phyloP scores from a whole-genome alignment of 1,140 invertebrate species.

The Reticulitermes speratus region DNA sequence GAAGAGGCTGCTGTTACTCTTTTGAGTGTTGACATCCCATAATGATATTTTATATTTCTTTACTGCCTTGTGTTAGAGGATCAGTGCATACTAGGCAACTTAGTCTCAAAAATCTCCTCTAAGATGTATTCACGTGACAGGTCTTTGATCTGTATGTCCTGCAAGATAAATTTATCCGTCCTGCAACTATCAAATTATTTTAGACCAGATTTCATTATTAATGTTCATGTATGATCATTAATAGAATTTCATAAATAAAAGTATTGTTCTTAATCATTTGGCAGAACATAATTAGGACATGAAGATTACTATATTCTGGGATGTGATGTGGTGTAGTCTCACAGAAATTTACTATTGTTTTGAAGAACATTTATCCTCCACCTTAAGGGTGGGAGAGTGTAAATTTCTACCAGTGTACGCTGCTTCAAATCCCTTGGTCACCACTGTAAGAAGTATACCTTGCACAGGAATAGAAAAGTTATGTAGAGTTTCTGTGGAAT shows the following conservation, averaged over 20 bases:
- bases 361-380: too few relatives aligned
- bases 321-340: too few relatives aligned
- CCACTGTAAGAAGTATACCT: too few relatives aligned
- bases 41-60: neutral
- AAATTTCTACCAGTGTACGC: too few relatives aligned
- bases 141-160: neutral
- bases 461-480: too few relatives aligned
- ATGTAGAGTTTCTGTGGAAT: too few relatives aligned
- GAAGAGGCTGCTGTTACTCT: neutral
- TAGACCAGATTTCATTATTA: neutral
- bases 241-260: neutral
- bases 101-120: neutral
- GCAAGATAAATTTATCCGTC: neutral
- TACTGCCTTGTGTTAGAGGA: neutral
- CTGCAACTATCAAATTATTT: neutral
- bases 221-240: neutral
- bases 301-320: too few relatives aligned
- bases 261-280: neutral
- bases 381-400: too few relatives aligned
- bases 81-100: neutral
- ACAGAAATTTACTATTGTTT: too few relatives aligned
- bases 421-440: too few relatives aligned
- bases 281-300: neutral
- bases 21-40: neutral
- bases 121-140: too few relatives aligned